Evolutionary conservation across 1,140 invertebrate species (phyloP), one percentile per base, ranked within the genome.

Genomic region (Ceratosolen solmsi): DNA sequence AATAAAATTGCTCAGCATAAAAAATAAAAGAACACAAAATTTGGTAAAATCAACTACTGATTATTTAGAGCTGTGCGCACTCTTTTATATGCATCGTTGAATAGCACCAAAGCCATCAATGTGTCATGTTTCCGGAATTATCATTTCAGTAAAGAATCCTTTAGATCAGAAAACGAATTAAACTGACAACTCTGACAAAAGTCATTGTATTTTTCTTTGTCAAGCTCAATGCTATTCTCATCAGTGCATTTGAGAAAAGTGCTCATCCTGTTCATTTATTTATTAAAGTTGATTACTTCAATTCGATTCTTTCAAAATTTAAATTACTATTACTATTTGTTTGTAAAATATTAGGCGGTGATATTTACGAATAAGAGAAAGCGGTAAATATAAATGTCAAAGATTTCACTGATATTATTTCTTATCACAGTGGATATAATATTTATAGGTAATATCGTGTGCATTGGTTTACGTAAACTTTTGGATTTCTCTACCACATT

Each of bases 61-160:
- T n/a, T n/a, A n/a, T 51, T 27, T 30, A 20, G 3, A 49, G 33
- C 46, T 63, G 13, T n/a, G 30, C 13, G 13, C 13, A 13, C 7
- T 27, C 22, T 58, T 49, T 73, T 80, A 80, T 80, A 73, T 2
- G 54, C 51, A 73, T 80, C 0, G 17, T 49, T 73, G 20, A 72
- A n/a, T 72, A 54, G 27, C 46, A 25, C 25, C 1, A 20, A 63
- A 27, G 27, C 17, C 27, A 58, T 71, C n/a, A 79, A 71, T 71
- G 65, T 56, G 65, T 71, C 51, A 11, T n/a, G 0, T 41, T 22
- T 22, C 1, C n/a, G 17, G 58, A 71, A 79, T 58, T 17, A 68
- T 58, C 78, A 54, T 79, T 79, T 79, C 78, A 68, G 78, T 15
- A 41, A 58, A 54, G 5, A 41, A 71, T 70, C 11, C 54, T 46